phyloP scores from a whole-genome alignment of 2,797 vertebrate genomes.

The Lutjanus campechanus region DNA sequence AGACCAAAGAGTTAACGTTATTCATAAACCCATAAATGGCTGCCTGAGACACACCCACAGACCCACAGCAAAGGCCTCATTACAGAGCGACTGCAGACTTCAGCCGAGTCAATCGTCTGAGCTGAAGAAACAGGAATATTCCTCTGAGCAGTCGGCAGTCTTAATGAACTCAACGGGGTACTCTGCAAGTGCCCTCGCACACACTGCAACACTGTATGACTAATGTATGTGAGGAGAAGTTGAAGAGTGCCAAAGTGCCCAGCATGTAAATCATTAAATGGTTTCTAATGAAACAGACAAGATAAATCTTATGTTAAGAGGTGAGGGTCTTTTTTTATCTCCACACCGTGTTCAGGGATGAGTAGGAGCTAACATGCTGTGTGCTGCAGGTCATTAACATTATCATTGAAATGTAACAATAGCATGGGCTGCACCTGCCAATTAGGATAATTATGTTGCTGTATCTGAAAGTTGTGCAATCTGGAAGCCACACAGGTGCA shows the following conservation, averaged over 20 bases:
- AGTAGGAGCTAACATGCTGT: conserved; percentile 34
- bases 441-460: conserved; percentile 52
- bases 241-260: conserved; percentile 58
- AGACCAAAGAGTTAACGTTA: conserved; percentile 39
- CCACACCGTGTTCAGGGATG: conserved; percentile 25
- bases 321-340: conserved; percentile 8
- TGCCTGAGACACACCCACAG: conserved; percentile 46
- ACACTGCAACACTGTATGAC: conserved; percentile 68
- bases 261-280: conserved; percentile 71
- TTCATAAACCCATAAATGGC: conserved; percentile 47
- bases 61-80: conserved; percentile 59
- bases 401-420: conserved; percentile 55
- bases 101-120: conserved; percentile 49
- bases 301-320: conserved; percentile 57
- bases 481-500: conserved; percentile 38
- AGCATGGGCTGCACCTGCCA: conserved; percentile 54
- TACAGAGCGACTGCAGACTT: conserved; percentile 52
- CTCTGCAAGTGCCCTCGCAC: conserved; percentile 57
- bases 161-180: conserved; percentile 75
- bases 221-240: conserved; percentile 69
- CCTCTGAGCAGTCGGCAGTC: conserved; percentile 64
- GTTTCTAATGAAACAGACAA: conserved; percentile 60
- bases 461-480: conserved; percentile 39
- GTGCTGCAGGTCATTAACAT: conserved; percentile 51
- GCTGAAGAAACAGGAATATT: conserved; percentile 59